These are phyloP conservation scores for Rhizoglyphus robini DNA, from an alignment of 1,140 invertebrate species.

Conservation along the genomic window DNA sequence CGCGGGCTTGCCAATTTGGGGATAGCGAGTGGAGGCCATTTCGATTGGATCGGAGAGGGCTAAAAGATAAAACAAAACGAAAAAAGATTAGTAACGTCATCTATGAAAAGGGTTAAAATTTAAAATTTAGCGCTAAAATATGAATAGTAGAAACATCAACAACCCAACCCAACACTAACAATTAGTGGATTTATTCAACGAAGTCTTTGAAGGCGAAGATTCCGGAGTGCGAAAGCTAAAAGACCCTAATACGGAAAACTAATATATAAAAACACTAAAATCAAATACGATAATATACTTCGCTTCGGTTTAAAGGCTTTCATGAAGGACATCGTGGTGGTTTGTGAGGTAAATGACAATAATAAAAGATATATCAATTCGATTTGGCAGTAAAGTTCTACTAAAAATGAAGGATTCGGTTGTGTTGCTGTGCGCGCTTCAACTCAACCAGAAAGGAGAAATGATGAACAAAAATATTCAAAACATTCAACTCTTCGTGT, in stretches of 20 bases:
- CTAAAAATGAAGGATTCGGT: too few species aligned
- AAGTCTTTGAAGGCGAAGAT: neutral
- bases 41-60: neutral
- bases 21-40: slow-evolving; percentile 8
- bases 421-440: too few species aligned
- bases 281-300: neutral
- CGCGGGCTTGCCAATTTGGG: slow-evolving; percentile 39
- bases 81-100: neutral
- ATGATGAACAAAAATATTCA: too few species aligned
- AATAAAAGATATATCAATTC: too few species aligned
- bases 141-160: neutral
- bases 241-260: neutral
- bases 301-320: slow-evolving; percentile 12
- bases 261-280: neutral
- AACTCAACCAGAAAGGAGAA: too few species aligned
- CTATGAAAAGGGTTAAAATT: neutral
- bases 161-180: too few species aligned
- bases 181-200: too few species aligned
- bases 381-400: too few species aligned
- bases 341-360: neutral
- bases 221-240: neutral
- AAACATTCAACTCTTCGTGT: too few species aligned
- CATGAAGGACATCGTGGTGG: neutral
- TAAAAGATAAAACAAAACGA: neutral
- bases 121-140: neutral